Percentiles rank a stretch among this genome's conserved stretches.
These are phyloP conservation scores for Apostichopus japonicus DNA, from an alignment of 35 echinoderm and acorn worm genomes.

Conservation along the genomic window DNA sequence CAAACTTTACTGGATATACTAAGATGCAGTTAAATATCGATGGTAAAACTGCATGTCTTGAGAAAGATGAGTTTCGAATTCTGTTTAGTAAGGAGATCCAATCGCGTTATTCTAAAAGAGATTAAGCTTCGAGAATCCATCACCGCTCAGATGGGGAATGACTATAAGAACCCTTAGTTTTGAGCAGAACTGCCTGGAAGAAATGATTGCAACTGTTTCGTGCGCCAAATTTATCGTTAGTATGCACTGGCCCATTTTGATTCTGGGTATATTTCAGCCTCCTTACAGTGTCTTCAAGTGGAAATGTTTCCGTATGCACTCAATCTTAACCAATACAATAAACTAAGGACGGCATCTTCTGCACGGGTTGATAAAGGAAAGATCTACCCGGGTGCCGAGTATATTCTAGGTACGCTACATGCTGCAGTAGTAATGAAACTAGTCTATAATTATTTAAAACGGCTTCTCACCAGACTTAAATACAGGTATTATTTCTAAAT, in stretches of 20 bases:
- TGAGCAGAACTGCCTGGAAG: constrained; percentile 46
- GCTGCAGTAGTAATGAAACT: too few species aligned
- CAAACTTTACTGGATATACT: constrained; percentile 62
- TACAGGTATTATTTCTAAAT: too few species aligned
- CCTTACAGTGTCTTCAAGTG: constrained; percentile 50
- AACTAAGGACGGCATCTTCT: too few species aligned
- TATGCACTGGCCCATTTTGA: constrained; percentile 72
- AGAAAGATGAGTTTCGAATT: neutral
- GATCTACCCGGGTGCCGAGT: too few species aligned
- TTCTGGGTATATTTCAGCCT: constrained; percentile 74
- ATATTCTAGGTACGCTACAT: too few species aligned
- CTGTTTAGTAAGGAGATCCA: constrained; percentile 68
- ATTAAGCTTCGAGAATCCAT: constrained; percentile 45
- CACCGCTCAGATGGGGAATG: constrained; percentile 34
- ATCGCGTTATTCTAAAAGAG: constrained; percentile 79
- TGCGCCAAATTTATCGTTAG: constrained; percentile 60
- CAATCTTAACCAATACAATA: constrained; percentile 79
- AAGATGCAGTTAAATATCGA: constrained; percentile 33
- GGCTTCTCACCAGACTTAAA: too few species aligned
- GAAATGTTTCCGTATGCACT: constrained; percentile 89
- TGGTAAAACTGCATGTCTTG: neutral
- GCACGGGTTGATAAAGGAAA: too few species aligned
- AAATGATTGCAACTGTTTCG: constrained; percentile 50
- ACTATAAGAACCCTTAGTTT: constrained; percentile 54
- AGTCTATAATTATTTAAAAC: too few species aligned